Evolutionary conservation across 2,113 vertebrate species (phyloP).

Genomic region (Baryphthengus martii): DNA sequence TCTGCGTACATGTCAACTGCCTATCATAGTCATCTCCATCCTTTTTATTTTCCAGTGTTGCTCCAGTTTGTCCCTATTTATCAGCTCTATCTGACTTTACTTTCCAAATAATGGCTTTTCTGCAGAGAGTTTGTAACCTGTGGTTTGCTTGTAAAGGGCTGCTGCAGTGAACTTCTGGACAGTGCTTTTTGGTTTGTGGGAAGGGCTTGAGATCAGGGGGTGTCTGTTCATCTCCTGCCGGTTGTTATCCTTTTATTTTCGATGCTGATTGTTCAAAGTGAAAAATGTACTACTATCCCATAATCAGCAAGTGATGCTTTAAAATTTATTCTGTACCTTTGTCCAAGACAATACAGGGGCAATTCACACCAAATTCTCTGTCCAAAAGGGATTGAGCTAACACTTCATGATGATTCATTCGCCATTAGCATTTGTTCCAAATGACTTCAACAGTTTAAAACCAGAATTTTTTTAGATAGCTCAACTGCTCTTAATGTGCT

Average conservation of each 20-base stretch:
- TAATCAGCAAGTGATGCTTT: background rate
- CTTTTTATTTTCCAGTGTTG: background rate
- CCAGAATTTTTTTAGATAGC: accelerated
- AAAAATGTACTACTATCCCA: background rate
- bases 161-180: background rate
- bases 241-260: background rate
- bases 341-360: background rate
- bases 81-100: background rate
- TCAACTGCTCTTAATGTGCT: background rate
- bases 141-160: background rate
- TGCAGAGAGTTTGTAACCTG: background rate
- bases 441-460: background rate
- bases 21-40: background rate
- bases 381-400: background rate
- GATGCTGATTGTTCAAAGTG: background rate
- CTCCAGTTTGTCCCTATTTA: background rate
- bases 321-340: background rate
- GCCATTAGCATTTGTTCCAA: background rate
- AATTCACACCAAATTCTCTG: background rate
- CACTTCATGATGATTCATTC: background rate
- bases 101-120: background rate
- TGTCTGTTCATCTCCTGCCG: background rate
- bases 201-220: background rate
- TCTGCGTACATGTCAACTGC: background rate
- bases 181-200: background rate